These are phyloP conservation scores for Pristionchus mayeri DNA, from an alignment of 2,888 invertebrate genomes.

Conservation along the genomic window DNA sequence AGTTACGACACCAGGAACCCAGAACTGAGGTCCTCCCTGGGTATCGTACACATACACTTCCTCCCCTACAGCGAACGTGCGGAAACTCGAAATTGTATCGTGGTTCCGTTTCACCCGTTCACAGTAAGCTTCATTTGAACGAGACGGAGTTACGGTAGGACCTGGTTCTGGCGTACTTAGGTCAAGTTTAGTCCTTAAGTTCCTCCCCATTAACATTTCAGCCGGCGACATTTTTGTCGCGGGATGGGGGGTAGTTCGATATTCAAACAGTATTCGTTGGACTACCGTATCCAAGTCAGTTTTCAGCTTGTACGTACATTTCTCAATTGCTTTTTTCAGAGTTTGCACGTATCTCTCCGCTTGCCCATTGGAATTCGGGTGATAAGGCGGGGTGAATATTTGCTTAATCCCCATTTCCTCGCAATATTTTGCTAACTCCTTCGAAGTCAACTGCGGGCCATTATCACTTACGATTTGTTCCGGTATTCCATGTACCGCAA, in stretches of 20 bases:
- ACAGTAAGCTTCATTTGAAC: neutral
- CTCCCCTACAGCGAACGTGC: slow-evolving; percentile 34
- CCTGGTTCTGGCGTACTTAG: neutral
- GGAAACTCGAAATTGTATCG: neutral
- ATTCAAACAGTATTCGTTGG: neutral
- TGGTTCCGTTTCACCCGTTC: neutral
- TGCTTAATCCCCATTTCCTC: slow-evolving; percentile 50
- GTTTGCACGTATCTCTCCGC: slow-evolving; percentile 61
- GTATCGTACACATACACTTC: slow-evolving; percentile 28
- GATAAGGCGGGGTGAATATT: slow-evolving; percentile 55
- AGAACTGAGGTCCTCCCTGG: neutral
- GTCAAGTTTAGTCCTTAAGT: neutral
- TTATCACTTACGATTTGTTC: slow-evolving; percentile 60
- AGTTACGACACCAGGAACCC: neutral
- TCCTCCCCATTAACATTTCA: slow-evolving; percentile 1
- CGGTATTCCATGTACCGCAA: slow-evolving; percentile 54
- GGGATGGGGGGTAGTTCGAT: neutral
- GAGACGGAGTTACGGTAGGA: neutral
- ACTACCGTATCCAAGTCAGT: slow-evolving; percentile 4
- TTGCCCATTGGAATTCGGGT: slow-evolving; percentile 62
- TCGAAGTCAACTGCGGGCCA: slow-evolving; percentile 48
- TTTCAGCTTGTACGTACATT: neutral
- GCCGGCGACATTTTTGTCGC: slow-evolving; percentile 2
- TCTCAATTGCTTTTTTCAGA: slow-evolving; percentile 50
- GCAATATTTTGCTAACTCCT: slow-evolving; percentile 49